These are phyloP conservation scores for Gari tellinella DNA, from an alignment of 2,888 invertebrate species.

Conservation along the genomic window DNA sequence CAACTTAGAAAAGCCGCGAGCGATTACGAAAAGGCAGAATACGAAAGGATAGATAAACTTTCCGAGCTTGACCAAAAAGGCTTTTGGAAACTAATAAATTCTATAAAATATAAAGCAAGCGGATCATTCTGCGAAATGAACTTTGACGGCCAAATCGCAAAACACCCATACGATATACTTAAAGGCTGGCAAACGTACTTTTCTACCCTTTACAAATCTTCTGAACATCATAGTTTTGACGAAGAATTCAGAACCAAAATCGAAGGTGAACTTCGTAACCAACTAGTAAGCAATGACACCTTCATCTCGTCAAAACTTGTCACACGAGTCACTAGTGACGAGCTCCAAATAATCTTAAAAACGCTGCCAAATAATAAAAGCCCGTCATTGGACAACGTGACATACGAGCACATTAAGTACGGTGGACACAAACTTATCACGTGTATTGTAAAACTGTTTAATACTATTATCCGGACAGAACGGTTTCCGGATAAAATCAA, in stretches of 20 bases:
- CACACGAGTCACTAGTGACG: not conserved
- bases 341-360: not conserved
- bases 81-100: slow-evolving; percentile 13
- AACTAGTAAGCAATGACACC: not conserved
- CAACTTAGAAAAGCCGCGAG: not conserved
- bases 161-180: not conserved
- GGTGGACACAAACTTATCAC: not conserved
- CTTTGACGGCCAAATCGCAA: slow-evolving; percentile 4
- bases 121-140: not conserved
- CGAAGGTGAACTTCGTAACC: not conserved
- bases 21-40: not conserved
- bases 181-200: slow-evolving; percentile 5
- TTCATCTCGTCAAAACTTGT: not conserved
- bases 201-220: not conserved
- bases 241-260: not conserved
- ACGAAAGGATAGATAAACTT: not conserved
- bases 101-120: not conserved
- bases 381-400: not conserved
- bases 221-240: not conserved
- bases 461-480: not conserved
- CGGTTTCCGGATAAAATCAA: slow-evolving; percentile 1
- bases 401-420: slow-evolving; percentile 10
- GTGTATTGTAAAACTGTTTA: slow-evolving; percentile 2
- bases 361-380: slow-evolving; percentile 7
- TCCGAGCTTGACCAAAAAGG: slow-evolving; percentile 1